These are phyloP conservation scores for Callipepla californica DNA, from an alignment of 2,113 vertebrate species.

Conservation along the genomic window DNA sequence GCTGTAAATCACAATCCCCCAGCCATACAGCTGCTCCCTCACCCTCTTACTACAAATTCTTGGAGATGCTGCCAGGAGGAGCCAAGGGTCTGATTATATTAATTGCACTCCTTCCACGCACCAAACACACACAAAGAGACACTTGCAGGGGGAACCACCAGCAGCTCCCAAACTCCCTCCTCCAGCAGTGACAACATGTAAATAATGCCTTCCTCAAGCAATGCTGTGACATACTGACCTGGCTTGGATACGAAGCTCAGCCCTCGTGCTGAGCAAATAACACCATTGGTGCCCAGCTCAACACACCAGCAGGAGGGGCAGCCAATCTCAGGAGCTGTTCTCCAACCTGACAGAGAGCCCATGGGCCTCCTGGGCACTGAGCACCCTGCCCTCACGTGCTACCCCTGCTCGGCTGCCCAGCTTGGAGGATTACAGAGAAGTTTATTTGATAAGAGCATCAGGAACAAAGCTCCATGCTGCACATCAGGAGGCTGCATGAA, in stretches of 20 bases:
- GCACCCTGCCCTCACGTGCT: rapidly evolving
- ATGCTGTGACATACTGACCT: not conserved
- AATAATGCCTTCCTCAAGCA: not conserved
- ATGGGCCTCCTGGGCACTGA: not conserved
- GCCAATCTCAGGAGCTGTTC: not conserved
- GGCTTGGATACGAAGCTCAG: not conserved
- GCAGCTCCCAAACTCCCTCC: not conserved
- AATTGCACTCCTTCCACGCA: not conserved
- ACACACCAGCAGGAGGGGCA: not conserved
- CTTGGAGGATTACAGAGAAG: not conserved
- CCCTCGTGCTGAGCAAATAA: not conserved
- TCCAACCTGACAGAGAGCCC: not conserved
- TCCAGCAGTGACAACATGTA: not conserved
- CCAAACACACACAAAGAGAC: not conserved
- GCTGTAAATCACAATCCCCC: not conserved
- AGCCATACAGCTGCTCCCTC: not conserved
- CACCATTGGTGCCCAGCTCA: not conserved
- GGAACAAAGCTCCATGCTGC: not conserved
- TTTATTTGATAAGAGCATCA: not conserved
- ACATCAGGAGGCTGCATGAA: not conserved
- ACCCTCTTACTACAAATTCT: not conserved
- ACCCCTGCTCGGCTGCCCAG: rapidly evolving
- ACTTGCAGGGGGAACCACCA: not conserved
- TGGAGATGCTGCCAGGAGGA: not conserved
- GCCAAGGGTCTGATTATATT: not conserved